Evolutionary conservation across 2,888 invertebrate species (phyloP).

Genomic region (Coremacera marginata): DNA sequence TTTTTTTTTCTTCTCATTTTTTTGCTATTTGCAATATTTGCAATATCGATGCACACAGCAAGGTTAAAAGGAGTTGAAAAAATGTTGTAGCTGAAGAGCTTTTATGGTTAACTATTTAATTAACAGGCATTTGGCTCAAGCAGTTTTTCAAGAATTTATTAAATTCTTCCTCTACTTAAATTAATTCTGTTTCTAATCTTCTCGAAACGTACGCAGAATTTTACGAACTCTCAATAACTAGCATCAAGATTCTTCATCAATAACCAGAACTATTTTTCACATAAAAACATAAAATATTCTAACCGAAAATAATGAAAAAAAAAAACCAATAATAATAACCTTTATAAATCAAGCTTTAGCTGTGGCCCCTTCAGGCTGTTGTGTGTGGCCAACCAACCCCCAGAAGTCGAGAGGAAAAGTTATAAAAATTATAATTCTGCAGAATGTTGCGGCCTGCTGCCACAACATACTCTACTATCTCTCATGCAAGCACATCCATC

Average conservation of each 20-base stretch:
- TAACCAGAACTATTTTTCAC: too few species aligned
- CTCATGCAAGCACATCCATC: not conserved
- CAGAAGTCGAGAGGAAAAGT: not conserved
- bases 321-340: conserved; percentile 13
- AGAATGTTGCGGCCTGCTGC: not conserved
- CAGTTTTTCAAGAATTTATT: too few species aligned
- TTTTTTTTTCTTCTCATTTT: not conserved
- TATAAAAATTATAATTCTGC: not conserved
- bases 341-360: not conserved
- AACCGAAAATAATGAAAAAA: conserved; percentile 23
- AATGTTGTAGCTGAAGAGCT: not conserved
- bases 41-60: too few species aligned
- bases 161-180: too few species aligned
- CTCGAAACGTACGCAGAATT: too few species aligned
- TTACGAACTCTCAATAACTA: too few species aligned
- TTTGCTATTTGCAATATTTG: not conserved
- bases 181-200: too few species aligned
- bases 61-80: too few species aligned
- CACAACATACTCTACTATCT: not conserved
- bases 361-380: too few species aligned
- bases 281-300: conserved; percentile 9
- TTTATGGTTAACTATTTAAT: not conserved
- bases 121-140: too few species aligned
- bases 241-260: too few species aligned
- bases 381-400: conserved; percentile 3